Base-by-base conservation (phyloP, 2,888 invertebrate genomes). In the Caradrina clavipalpis region DNA sequence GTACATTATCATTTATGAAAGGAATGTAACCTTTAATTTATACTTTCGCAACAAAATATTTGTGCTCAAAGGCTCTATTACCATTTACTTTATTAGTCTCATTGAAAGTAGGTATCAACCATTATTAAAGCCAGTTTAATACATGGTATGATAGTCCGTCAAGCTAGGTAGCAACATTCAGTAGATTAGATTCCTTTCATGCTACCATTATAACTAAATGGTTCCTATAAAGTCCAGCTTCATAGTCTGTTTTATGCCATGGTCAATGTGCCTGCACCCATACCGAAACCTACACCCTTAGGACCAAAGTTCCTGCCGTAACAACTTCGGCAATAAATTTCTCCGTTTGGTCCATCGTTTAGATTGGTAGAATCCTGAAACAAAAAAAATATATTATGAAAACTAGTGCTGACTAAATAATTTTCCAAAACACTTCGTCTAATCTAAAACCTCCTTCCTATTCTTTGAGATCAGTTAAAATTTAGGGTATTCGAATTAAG, bases 291-390 rank as follows among this genome's bases (percentile, higher is more conserved):
- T 88, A 98, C 98, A 84, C 98, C 98, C 91, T 98, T 98, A 50
- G 98, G 98, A 66, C 98, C 98, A 90, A 97, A 99, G 94, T 98
- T 98, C 89, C 98, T 97, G 84, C 98, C 98, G 93, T 99, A 99
- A 95, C 98, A 99, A 83, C 98, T 97, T 91, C 98, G 97, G 96
- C 99, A 99, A 96, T 98, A 99, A 90, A 99, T 98, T 91, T 99
- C 98, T 66, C 98, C 98, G 92, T 99, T 98, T 75, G 99, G 99
- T 82, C 98, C 99, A 89, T 99, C 99, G 91, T 98, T 98, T 86
- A 98, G 96, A 91, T 98, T 98, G 89, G 98, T 98, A 84, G 98
- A 98, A 95, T 99, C 99, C 94, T 97, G 90, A 57, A 93, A 91
- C 71, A 88, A 88, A 70, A 58, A 21, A 70, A 60, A 21, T n/a